Evolutionary conservation across 1,140 invertebrate genomes (phyloP), one percentile per base, ranked within the genome.

Genomic region (Drosophila mayri): DNA sequence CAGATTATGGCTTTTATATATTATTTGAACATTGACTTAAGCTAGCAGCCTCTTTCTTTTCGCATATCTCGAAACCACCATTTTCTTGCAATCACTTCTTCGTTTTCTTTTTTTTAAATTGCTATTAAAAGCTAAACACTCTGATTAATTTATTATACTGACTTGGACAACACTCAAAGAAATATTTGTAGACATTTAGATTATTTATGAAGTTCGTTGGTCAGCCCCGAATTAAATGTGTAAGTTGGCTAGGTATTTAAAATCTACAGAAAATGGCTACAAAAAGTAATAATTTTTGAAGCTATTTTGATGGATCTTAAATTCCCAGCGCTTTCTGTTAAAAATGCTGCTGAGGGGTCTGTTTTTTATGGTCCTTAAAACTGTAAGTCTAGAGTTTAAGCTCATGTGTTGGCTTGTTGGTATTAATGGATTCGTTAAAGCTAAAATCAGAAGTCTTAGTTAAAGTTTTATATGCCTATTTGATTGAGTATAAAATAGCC

Each of bases 11-110:
- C 46, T 47, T 55, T 32, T 5, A 18, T 54, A 32, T n/a, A 47
- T 25, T 18, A 44, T 66, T 20, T 73, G 41, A 77, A 50, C 30
- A 58, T 62, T 16, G 10, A 59, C 76, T 67, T 67, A 85, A 28
- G 14, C 63, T 80, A 80, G 46, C 77, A 80, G 77, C 77, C 77
- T 80, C 77, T 72, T 63, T 68, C 32, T 28, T 40, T 72, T 54
- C 49, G 57, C 70, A 22, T 46, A 71, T 32, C 71, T 71, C 40
- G 49, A 54, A 54, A 54, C 50, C 50, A 16, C 50, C 50, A 22
- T 54, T 22, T 37, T 37, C 30, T 35, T 37, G 32, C 50, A 37
- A 37, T 54, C 32, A 54, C 50, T 37, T 37, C 32, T 6, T 54
- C 14, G 49, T 30, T 25, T 35, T 35, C 35, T 37, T 22, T 1